A percentile compares a stretch with the other conserved stretches of the same genome.
phyloP scores from a whole-genome alignment of 1,140 invertebrate species.

The Halotydeus destructor region DNA sequence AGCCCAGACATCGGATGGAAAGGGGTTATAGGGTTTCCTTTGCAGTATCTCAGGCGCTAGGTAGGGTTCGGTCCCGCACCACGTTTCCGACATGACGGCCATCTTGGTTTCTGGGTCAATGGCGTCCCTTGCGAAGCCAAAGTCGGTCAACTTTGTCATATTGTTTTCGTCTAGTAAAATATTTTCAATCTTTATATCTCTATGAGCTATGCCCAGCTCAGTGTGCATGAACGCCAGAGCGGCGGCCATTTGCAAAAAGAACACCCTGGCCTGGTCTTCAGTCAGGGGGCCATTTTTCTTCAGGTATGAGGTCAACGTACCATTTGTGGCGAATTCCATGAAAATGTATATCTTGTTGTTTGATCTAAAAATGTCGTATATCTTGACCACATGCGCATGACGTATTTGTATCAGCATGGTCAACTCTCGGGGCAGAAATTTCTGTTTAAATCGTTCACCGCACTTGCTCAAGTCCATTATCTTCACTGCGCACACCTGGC shows the following conservation, averaged over 20 bases:
- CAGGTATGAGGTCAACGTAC: constrained; percentile 8
- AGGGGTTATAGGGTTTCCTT: constrained; percentile 18
- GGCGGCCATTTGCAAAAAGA: constrained; percentile 8
- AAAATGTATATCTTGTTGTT: constrained; percentile 13
- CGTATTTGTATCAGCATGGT: constrained; percentile 6
- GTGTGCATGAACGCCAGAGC: constrained; percentile 12
- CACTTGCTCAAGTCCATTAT: constrained; percentile 11
- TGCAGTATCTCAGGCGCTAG: constrained; percentile 20
- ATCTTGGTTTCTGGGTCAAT: constrained; percentile 2
- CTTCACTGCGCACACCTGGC: constrained; percentile 8
- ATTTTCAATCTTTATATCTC: constrained; percentile 15
- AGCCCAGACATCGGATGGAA: constrained; percentile 20
- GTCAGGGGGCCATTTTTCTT: constrained; percentile 5
- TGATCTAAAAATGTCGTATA: constrained; percentile 13
- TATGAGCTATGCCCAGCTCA: constrained; percentile 11
- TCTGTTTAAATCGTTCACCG: constrained; percentile 10
- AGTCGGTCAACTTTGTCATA: constrained; percentile 12
- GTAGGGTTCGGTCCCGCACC: constrained; percentile 14
- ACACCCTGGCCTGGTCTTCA: constrained; percentile 6
- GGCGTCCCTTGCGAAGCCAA: constrained; percentile 11
- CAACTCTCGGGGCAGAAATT: constrained; percentile 14
- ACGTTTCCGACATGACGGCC: constrained; percentile 6
- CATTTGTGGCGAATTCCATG: constrained; percentile 14
- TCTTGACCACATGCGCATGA: constrained; percentile 10
- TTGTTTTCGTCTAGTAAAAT: constrained; percentile 7